Conservation (phyloP, 2,113 vertebrate species). For the Crotophaga sulcirostris region DNA sequence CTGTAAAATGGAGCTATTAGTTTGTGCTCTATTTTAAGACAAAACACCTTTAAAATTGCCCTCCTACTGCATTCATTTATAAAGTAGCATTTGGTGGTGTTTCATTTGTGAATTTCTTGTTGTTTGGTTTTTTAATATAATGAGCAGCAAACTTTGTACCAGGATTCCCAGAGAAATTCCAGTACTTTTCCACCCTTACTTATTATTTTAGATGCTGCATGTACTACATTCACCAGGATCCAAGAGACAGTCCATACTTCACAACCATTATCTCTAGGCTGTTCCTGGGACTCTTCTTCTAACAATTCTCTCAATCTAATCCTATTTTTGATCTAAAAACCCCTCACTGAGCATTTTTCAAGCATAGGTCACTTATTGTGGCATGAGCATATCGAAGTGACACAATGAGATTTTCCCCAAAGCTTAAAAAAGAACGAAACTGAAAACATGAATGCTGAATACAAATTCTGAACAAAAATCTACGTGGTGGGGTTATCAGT, state of each 20-base stretch:
- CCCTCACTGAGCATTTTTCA: neutral
- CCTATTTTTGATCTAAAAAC: neutral
- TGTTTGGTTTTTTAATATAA: neutral
- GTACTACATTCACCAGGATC: neutral
- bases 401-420: neutral
- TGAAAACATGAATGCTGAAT: neutral
- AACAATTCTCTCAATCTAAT: neutral
- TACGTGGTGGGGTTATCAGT: rapidly evolving
- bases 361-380: neutral
- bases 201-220: neutral
- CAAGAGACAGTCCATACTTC: neutral
- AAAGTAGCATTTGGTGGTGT: neutral
- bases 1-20: neutral
- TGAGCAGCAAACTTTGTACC: neutral
- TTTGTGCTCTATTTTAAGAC: neutral
- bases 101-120: neutral
- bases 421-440: neutral
- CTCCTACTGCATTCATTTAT: neutral
- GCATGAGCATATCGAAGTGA: neutral
- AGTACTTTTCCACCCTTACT: neutral
- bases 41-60: neutral
- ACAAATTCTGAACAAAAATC: neutral
- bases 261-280: neutral
- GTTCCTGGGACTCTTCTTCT: neutral
- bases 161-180: neutral